Base-by-base conservation (phyloP, 2,888 invertebrate species). In the Tuta absoluta region DNA sequence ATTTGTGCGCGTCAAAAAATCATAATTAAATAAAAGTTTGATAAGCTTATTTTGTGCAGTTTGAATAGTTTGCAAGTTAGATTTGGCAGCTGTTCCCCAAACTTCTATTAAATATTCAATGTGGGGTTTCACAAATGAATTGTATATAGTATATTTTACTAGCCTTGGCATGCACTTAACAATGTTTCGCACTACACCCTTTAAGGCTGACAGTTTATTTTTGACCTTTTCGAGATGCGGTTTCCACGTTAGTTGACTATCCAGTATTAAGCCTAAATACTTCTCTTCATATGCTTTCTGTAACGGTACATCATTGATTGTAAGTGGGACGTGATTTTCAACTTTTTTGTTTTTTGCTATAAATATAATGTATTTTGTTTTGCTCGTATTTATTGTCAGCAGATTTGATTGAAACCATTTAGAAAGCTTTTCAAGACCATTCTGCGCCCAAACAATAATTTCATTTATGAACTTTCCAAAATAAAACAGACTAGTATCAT, bases 401-500 rank as follows among this genome's bases (percentile, higher is more conserved):
- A 69, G 24, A 23, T 71, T 71, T n/a, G 17, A 45, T 21, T 65
- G 60, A 24, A 68, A 65, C 71, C 71, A 71, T 1, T 19, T 57
- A 24, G 37, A 14, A 4, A 71, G 48, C 0, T 62, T 12, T 24
- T 69, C 17, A 5, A 71, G 41, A 51, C 68, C 68, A 11, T 56
- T 53, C 59, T 69, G 68, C 11, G 69, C 69, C 12, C 45, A 11
- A 45, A 7, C 1, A 3, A 66, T 58, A 2, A 68, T 62, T 4
- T 33, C 10, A 2, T 66, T 12, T n/a, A 48, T 17, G 2, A 5
- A n/a, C 5, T n/a, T 12, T 1, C 70, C 69, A 66, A 63, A 69
- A 38, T 70, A 68, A 24, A 70, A 70, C n/a, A 70, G 33, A 24
- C 66, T 56, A 12, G 69, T 71, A 33, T 71, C 67, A 57, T 69